Base-by-base conservation (phyloP, 2,888 invertebrate genomes). In the Tillus elongatus region DNA sequence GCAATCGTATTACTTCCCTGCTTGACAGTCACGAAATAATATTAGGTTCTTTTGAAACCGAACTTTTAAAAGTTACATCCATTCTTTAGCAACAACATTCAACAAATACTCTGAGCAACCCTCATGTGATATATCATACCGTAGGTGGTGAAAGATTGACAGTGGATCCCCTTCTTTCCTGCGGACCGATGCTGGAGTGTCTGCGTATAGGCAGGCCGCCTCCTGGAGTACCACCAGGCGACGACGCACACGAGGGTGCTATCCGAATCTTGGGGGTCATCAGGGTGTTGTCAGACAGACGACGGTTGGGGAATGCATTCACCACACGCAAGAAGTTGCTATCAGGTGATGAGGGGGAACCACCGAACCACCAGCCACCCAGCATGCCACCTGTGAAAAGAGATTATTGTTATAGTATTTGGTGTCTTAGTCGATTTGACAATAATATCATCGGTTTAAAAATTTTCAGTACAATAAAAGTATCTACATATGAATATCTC, bases 151-250 rank as follows among this genome's bases (percentile, higher is more conserved):
- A 89, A 42, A 89, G 72, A 69, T 89, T 88, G 49, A 84, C 81
- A 42, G 82, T 80, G 9, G 87, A 87, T 38, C 82, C 82, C 36
- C 88, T 79, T 44, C 89, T 76, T 61, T 91, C 89, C 58, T 90
- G 89, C 1, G 90, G 87, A 13, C 89, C 90, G 52, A 89, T 90
- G 66, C 88, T 89, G 38, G 90, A 91, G 64, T 92, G 92, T 13
- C 91, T 79, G 35, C 91, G 77, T 19, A 84, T 82, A 10, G 90
- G 90, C 41, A 91, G 67, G 1, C 86, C 86, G 15, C 81, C 73
- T 39, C 79, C 80, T 3, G 86, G 82, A 2, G 75, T 76, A 9
- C 66, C 66, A 3, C 82, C 82, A 1, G 82, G 82, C 1, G 88
- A 88, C 2, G 88, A 87, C 8, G 88, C 85, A 63, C 88, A 88